phyloP scores from a whole-genome alignment of 1,140 invertebrate species.

The Eriocheir sinensis region DNA sequence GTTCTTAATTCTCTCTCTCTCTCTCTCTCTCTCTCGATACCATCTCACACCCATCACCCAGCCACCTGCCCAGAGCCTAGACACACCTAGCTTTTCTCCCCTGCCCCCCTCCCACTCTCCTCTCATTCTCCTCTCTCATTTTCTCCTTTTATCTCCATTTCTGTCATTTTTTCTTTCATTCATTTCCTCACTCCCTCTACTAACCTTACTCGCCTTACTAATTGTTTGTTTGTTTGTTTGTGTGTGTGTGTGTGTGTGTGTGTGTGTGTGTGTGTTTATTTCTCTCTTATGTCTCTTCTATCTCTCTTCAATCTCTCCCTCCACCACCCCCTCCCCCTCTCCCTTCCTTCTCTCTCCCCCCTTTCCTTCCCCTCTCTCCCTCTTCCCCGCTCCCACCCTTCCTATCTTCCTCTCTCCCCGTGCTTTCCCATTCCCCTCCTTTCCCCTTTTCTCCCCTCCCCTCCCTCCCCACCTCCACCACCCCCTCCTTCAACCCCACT shows the following conservation, averaged over 20 bases:
- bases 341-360: constrained; percentile 1
- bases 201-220: not conserved
- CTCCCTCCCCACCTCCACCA: not conserved
- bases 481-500: not conserved
- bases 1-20: too few relatives aligned
- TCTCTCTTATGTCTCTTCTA: too few relatives aligned
- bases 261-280: too few relatives aligned
- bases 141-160: not conserved
- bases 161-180: not conserved
- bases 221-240: too few relatives aligned
- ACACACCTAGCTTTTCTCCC: too few relatives aligned
- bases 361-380: constrained; percentile 19
- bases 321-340: not conserved
- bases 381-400: not conserved
- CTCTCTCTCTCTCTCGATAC: not conserved
- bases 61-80: too few relatives aligned
- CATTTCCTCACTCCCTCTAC: not conserved
- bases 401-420: not conserved
- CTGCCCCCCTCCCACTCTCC: not conserved
- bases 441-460: constrained; percentile 19
- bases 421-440: not conserved
- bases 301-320: too few relatives aligned
- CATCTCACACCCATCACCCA: constrained; percentile 22
- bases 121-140: not conserved
- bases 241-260: too few relatives aligned